Evolutionary conservation across 1,140 invertebrate species (phyloP), one percentile per base, ranked within the genome.

Genomic region (Zelostemma sp.): DNA sequence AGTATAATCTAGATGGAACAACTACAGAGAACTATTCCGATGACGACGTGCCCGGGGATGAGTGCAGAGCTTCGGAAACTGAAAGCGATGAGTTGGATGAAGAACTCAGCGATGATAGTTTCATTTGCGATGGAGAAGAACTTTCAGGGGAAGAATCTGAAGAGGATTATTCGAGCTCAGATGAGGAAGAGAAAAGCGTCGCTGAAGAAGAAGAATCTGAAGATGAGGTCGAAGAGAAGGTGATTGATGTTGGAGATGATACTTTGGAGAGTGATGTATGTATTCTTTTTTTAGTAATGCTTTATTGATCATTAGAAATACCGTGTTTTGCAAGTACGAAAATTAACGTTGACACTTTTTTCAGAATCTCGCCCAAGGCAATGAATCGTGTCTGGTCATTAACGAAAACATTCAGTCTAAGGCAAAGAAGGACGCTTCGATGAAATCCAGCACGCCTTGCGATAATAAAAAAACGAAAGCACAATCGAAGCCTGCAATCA

Each of bases 41-140:
- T 53, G 78, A 84, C 45, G 61, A 83, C 51, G 62, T 80, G 1
- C 45, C 56, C 18, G 78, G 53, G 11, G 78, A 83, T 55, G 75
- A 75, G 3, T 83, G 81, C 35, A 69, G 71, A 61, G 74, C 46
- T 14, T 82, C 81, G n/a, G 81, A 84, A 74, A 53, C 66, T 0
- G 78, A 81, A 56, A 62, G 50, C 14, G 68, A 71, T 5, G 74
- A 76, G 51, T 41, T 69, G 4, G 67, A 81, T 35, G 80, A 83
- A 17, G 50, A 78, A 21, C 78, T 68, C 5, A 68, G 64, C 4
- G 76, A 80, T n/a, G 40, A 4, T 15, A 74, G 74, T 66, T 83
- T 83, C 49, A 63, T 82, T 45, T 68, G 72, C 9, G 25, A 75
- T 43, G 78, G 80, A 28, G 58, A 75, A 15, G 68, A 75, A 18